Conservation (phyloP, 2,888 invertebrate genomes). For the Epinotia ramella region DNA sequence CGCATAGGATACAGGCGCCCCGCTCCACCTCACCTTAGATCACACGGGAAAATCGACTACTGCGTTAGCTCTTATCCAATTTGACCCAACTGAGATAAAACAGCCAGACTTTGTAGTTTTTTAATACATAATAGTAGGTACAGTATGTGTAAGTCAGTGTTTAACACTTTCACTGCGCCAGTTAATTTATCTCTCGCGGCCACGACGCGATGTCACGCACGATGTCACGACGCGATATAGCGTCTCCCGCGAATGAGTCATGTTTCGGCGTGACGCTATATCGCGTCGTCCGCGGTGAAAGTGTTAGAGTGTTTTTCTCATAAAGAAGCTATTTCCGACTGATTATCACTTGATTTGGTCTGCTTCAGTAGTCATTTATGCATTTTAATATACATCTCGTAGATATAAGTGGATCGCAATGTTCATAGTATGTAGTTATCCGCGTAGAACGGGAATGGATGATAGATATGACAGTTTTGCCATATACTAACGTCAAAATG, state of each 20-base stretch:
- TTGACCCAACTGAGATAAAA: too few species aligned
- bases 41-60: background rate
- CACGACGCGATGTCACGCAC: too few species aligned
- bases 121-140: background rate
- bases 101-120: background rate
- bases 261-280: too few species aligned
- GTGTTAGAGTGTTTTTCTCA: background rate
- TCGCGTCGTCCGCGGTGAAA: too few species aligned
- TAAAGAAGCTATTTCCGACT: constrained; percentile 16
- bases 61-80: too few species aligned
- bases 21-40: background rate
- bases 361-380: constrained; percentile 19
- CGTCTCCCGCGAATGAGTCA: too few species aligned
- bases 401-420: background rate
- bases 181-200: too few species aligned
- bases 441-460: too few species aligned
- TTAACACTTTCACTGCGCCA: too few species aligned
- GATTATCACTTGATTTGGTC: constrained; percentile 1
- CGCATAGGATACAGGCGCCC: background rate
- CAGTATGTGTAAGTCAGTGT: background rate
- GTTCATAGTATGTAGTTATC: background rate
- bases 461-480: too few species aligned
- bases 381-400: constrained; percentile 9
- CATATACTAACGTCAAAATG: too few species aligned
- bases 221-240: too few species aligned